These are phyloP conservation scores for Poecilia picta DNA, from an alignment of 2,797 vertebrate genomes.

Conservation along the genomic window DNA sequence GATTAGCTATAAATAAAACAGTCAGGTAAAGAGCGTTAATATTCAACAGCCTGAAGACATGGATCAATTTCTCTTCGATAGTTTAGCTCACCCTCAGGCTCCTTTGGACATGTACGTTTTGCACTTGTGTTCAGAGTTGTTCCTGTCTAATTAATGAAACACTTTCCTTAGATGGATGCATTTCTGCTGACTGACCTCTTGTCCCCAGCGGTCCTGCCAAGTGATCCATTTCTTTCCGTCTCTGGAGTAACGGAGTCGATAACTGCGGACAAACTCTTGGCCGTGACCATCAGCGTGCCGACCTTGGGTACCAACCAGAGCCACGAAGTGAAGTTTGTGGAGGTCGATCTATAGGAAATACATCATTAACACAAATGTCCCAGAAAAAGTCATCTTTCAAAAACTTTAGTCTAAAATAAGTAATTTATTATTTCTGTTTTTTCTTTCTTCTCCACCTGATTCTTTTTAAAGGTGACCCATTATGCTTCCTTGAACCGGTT, in stretches of 20 bases:
- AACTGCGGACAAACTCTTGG: conserved; percentile 89
- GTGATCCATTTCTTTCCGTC: conserved; percentile 89
- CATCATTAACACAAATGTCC: not conserved
- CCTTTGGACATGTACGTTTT: conserved; percentile 3
- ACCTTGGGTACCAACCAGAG: conserved; percentile 93
- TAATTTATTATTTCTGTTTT: not conserved
- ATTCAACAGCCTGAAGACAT: conserved; percentile 21
- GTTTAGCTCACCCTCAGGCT: conserved; percentile 10
- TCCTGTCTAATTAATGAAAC: conserved; percentile 3
- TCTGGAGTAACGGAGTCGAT: conserved; percentile 89
- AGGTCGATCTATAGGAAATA: conserved; percentile 85
- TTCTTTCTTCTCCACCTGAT: not conserved
- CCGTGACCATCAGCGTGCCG: conserved; percentile 92
- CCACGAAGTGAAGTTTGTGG: conserved; percentile 85
- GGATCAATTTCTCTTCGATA: conserved; percentile 21
- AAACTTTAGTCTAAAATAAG: not conserved
- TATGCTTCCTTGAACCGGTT: too few relatives aligned
- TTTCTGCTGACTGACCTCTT: conserved; percentile 81
- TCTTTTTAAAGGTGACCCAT: not conserved
- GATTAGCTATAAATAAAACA: conserved; percentile 21
- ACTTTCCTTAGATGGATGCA: not conserved
- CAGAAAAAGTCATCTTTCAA: not conserved
- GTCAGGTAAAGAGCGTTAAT: conserved; percentile 21
- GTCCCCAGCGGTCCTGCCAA: conserved; percentile 92
- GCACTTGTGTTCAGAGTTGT: conserved; percentile 1